Evolutionary conservation across 2,113 vertebrate species (phyloP).

Genomic region (Irena cyanogastra): DNA sequence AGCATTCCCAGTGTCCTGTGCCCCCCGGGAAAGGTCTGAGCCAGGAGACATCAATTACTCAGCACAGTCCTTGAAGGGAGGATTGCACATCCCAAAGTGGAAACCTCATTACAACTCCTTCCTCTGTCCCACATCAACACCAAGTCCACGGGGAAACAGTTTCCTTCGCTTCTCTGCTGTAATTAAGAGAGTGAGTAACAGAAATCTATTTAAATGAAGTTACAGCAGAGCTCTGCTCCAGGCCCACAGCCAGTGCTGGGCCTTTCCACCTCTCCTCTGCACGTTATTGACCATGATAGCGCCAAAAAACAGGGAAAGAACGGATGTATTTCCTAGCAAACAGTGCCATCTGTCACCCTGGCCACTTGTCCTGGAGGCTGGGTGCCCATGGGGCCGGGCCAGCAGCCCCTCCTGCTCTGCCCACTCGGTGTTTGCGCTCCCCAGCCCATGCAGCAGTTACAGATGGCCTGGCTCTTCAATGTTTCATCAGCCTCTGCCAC

Average conservation of each 20-base stretch:
- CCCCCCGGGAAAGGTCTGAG: neutral
- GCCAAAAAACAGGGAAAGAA: fast-evolving
- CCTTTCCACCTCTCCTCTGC: neutral
- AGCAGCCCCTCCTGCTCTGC: neutral
- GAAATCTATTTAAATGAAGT: neutral
- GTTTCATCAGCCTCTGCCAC: slow-evolving; percentile 31
- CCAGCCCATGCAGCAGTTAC: neutral
- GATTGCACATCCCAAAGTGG: neutral
- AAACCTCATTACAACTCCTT: neutral
- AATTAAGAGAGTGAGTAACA: fast-evolving
- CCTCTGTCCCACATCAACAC: neutral
- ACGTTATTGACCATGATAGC: fast-evolving
- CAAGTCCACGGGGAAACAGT: neutral
- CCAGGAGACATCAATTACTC: neutral
- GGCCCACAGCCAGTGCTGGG: fast-evolving
- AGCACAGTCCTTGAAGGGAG: fast-evolving
- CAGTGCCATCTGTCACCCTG: neutral
- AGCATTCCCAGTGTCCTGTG: neutral
- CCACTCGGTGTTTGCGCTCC: neutral
- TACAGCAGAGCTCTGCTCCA: neutral
- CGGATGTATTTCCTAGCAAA: neutral
- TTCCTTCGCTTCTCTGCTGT: neutral
- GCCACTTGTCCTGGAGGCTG: neutral
- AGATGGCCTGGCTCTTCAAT: slow-evolving; percentile 3
- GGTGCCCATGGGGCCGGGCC: neutral